Percentiles rank a stretch among this genome's conserved stretches.
Conservation (phyloP, 1,140 invertebrate species). For the Neomicropteryx cornuta region DNA sequence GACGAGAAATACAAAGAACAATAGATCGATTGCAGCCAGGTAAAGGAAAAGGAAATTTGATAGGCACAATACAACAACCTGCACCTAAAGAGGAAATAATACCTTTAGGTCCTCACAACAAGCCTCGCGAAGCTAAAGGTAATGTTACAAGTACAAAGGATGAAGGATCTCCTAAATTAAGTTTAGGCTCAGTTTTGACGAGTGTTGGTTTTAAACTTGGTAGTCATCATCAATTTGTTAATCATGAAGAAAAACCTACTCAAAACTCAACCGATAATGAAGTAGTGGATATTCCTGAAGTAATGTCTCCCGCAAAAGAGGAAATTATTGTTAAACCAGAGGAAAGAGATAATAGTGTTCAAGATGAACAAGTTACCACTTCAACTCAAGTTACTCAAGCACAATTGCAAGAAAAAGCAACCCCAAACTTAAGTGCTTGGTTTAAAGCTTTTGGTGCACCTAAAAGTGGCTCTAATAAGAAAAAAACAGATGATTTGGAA, state of each 20-base stretch:
- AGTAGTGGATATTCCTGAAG: constrained; percentile 31
- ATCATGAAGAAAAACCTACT: constrained; percentile 30
- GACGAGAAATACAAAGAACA: constrained; percentile 66
- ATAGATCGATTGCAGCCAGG: constrained; percentile 73
- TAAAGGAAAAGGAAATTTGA: constrained; percentile 74
- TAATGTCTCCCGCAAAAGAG: too few species aligned
- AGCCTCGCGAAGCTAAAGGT: constrained; percentile 43
- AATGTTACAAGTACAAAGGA: constrained; percentile 40
- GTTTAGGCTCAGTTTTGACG: constrained; percentile 66
- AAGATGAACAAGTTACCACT: constrained; percentile 30
- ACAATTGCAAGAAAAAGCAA: constrained; percentile 50
- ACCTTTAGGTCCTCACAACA: constrained; percentile 27
- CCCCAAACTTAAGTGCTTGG: constrained; percentile 81
- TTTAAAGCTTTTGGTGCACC: constrained; percentile 82
- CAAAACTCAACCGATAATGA: constrained; percentile 19
- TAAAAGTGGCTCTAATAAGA: constrained; percentile 39
- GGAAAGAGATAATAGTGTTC: too few species aligned
- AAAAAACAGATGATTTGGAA: constrained; percentile 30
- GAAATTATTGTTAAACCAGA: too few species aligned
- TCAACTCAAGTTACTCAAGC: constrained; percentile 18
- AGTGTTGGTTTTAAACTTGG: constrained; percentile 48
- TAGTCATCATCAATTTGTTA: constrained; percentile 44
- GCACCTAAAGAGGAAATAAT: constrained; percentile 38
- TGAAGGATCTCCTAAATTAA: constrained; percentile 63
- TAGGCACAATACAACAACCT: constrained; percentile 44